phyloP scores from a whole-genome alignment of 1,140 invertebrate species.

The Drosophila nikananu region DNA sequence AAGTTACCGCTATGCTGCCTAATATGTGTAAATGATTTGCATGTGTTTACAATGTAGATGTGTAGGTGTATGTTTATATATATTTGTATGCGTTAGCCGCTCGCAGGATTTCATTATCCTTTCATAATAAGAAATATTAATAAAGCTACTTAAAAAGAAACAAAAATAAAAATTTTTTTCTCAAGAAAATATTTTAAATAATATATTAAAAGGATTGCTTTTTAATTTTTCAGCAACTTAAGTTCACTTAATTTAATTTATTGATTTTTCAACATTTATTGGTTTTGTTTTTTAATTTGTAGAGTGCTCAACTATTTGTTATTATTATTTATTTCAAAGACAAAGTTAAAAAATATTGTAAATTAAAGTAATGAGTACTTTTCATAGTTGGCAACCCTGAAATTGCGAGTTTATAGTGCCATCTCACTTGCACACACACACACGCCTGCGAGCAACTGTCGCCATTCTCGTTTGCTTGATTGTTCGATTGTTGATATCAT shows the following conservation, averaged over 20 bases:
- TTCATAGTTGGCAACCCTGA: neutral
- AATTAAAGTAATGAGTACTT: neutral
- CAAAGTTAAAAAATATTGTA: too few species aligned
- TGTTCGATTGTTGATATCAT: slow-evolving; percentile 17
- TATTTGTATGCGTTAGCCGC: slow-evolving; percentile 29
- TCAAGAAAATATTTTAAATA: neutral
- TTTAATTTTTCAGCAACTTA: neutral
- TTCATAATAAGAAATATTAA: neutral
- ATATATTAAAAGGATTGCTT: neutral
- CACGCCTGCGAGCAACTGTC: slow-evolving; percentile 29
- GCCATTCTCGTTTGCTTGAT: neutral
- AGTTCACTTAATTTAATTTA: neutral
- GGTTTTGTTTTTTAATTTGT: neutral
- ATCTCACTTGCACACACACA: slow-evolving; percentile 3
- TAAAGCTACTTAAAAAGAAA: too few species aligned
- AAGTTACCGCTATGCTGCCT: slow-evolving; percentile 62
- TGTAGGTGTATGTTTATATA: slow-evolving; percentile 27
- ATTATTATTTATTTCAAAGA: too few species aligned
- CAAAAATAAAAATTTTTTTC: neutral
- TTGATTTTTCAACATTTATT: neutral
- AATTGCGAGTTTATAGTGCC: neutral
- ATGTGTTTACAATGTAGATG: slow-evolving; percentile 14
- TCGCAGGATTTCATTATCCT: neutral
- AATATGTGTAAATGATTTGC: slow-evolving; percentile 45
- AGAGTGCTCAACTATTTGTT: neutral